Evolutionary conservation across 2,888 invertebrate species (phyloP), one percentile per base, ranked within the genome.

Genomic region (Nemotelus nigrinus): DNA sequence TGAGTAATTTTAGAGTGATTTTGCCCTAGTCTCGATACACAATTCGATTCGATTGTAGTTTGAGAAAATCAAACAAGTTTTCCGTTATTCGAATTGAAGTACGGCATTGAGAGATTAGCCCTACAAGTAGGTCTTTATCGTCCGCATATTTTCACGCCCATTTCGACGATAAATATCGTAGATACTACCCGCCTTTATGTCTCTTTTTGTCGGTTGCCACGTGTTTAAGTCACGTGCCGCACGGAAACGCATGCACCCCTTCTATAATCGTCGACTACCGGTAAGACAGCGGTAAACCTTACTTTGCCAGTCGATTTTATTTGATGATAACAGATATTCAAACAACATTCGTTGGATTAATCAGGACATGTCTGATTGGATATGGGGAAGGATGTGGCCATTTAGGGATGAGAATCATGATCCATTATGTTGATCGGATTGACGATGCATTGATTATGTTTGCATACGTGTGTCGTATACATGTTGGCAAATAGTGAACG

Each of bases 61-160:
- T 74, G 74, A 10, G 74, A 74, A 60, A 74, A 74, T 74, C 74
- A 74, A 74, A 74, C 74, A 74, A 63, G 74, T 63, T 63, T 48
- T 63, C 25, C 48, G 74, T 60, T 48, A 74, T 74, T 63, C 60
- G 39, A 50, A 74, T 70, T 70, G 70, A 70, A 70, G 70, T 70
- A 55, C n/a, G 25, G 25, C 25, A 25, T 25, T 25, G 25, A 48
- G 74, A 60, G 74, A 74, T 74, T 74, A 74, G 74, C 74, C 63
- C 74, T 63, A 74, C 74, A 74, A 74, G 74, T 74, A 43, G 48
- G 58, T 68, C 57, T 68, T 77, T 64, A 43, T 53, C 41, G 84
- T 84, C 84, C 85, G 83, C 84, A 84, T 63, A 84, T 85, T 85
- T 85, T 85, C 84, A 85, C 85, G 85, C 85, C 85, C 85, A 85